Base-by-base conservation (phyloP, 2,113 vertebrate species). In the Poeciliopsis prolifica region DNA sequence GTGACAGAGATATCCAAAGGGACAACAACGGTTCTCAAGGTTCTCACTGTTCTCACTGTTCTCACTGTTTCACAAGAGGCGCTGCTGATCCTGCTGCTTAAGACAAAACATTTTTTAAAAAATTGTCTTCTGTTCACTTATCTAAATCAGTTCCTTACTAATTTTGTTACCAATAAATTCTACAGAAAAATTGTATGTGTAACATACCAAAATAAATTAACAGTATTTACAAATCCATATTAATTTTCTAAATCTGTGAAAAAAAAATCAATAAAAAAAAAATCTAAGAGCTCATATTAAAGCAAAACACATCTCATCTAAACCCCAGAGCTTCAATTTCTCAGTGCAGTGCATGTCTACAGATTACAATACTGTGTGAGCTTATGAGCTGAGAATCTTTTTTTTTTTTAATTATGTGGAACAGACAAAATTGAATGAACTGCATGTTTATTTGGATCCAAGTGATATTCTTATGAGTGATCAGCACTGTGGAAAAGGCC, bases 391-490 rank as follows among this genome's bases (percentile, higher is more conserved):
- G 58, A 80, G 74, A 89, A 86, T 89, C 75, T 79, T 78, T n/a
- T 42, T 4, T 33, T 14, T n/a, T 5, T 6, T 7, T 1, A 9
- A 9, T 67, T 22, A 68, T 87, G 87, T 81, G 84, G 86, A 87
- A 89, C 83, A 82, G 71, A 72, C 74, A 33, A n/a, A 40, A 86
- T 72, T 70, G 66, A 91, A 78, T 86, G 81, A 85, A 86, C 90
- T 92, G 14, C 90, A 92, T 93, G 90, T 88, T 92, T 89, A 82
- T 92, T 89, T 92, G 80, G 85, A 89, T 78, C 74, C 64, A 66
- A 78, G 75, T n/a, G 28, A 83, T 74, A 72, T 77, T 76, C 61
- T 76, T 22, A 72, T 74, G 78, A 77, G 71, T 42, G 85, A 83
- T 73, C 68, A 33, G 58, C 17, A 29, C 63, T 37, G 65, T 74